Evolutionary conservation across 2,113 vertebrate genomes (phyloP).

Genomic region (Pedionomus torquatus): DNA sequence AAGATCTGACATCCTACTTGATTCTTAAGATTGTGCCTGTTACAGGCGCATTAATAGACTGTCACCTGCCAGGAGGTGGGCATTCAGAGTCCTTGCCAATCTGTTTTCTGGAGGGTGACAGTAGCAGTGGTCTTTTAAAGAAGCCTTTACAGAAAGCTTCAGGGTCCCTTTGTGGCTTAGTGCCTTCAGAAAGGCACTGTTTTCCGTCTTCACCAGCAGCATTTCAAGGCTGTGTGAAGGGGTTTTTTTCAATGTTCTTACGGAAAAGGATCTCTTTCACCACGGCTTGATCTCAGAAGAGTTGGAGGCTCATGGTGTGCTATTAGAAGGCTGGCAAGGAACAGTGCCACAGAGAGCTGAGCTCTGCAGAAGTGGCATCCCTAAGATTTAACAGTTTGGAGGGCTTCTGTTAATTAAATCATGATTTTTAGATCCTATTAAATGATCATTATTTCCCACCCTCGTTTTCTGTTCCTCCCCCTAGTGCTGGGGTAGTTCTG

Average conservation of each 20-base stretch:
- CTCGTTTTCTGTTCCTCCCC: not conserved
- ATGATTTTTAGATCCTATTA: not conserved
- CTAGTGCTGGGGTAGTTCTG: not conserved
- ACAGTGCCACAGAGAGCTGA: not conserved
- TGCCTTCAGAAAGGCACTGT: not conserved
- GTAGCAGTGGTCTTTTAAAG: not conserved
- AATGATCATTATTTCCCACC: not conserved
- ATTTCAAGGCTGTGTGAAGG: not conserved
- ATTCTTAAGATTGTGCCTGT: not conserved
- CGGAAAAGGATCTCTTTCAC: not conserved
- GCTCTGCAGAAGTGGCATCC: not conserved
- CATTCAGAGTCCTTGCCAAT: not conserved
- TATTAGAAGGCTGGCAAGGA: not conserved
- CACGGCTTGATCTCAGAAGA: not conserved
- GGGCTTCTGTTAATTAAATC: not conserved
- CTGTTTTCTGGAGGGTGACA: not conserved
- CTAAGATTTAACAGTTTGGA: not conserved
- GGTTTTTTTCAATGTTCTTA: not conserved
- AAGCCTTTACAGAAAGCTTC: not conserved
- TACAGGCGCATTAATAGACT: not conserved
- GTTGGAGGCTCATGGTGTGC: not conserved
- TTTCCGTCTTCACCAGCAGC: not conserved
- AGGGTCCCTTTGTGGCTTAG: not conserved
- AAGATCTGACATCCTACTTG: not conserved
- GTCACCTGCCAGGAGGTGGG: not conserved